Conservation (phyloP, 1,140 invertebrate genomes). For the Drosophila fuyamai region DNA sequence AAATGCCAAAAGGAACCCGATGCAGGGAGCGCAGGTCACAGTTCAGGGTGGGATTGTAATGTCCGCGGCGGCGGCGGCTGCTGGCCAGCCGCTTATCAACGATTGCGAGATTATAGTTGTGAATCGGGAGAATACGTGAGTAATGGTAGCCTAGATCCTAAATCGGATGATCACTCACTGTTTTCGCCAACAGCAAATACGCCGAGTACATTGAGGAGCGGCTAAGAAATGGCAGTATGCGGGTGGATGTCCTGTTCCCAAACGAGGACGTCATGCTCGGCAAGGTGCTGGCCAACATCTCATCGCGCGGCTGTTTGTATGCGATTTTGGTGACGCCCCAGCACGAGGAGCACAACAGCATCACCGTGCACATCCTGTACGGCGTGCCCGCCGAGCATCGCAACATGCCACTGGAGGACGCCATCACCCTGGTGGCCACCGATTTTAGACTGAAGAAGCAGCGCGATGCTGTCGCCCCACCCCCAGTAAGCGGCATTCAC, state of each 20-base stretch:
- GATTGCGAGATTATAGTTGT: slow-evolving; percentile 96
- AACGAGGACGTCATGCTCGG: slow-evolving; percentile 94
- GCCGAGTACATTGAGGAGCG: slow-evolving; percentile 94
- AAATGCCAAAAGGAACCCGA: slow-evolving; percentile 12
- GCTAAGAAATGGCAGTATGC: slow-evolving; percentile 92
- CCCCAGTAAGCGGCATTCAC: not conserved
- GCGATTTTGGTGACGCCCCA: slow-evolving; percentile 94
- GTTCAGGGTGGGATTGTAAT: slow-evolving; percentile 61
- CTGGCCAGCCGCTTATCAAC: slow-evolving; percentile 85
- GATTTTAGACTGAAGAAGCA: slow-evolving; percentile 92
- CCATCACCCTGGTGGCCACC: slow-evolving; percentile 90
- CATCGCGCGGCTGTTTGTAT: slow-evolving; percentile 93
- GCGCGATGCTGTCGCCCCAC: slow-evolving; percentile 28
- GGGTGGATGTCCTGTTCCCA: slow-evolving; percentile 94
- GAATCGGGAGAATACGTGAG: slow-evolving; percentile 92
- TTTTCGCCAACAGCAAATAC: slow-evolving; percentile 88
- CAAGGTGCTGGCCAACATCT: slow-evolving; percentile 94
- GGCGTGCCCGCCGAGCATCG: slow-evolving; percentile 95
- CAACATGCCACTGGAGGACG: slow-evolving; percentile 97
- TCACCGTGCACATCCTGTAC: slow-evolving; percentile 96
- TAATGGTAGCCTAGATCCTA: not conserved
- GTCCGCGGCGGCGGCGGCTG: slow-evolving; percentile 85
- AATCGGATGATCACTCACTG: not conserved
- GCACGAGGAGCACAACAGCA: slow-evolving; percentile 93
- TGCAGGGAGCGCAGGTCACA: slow-evolving; percentile 21